Evolutionary conservation across 2,113 vertebrate species (phyloP), one percentile per base, ranked within the genome.

Genomic region (Prionailurus viverrinus): DNA sequence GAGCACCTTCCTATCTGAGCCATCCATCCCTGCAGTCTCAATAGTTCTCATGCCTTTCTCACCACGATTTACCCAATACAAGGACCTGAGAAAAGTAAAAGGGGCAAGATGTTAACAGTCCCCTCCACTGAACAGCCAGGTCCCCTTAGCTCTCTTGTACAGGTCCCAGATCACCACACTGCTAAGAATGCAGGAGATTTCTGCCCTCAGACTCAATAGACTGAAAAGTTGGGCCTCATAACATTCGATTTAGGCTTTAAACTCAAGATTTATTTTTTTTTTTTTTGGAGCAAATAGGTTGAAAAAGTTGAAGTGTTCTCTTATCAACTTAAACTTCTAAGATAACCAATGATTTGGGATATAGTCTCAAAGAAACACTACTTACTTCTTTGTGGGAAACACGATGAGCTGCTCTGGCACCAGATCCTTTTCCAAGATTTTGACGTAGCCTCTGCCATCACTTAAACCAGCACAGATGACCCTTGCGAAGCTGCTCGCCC

Each of bases 1-100:
- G 85, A 99, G 97, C 36, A 99, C 95, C 31, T 53, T 98, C 81
- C 99, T 95, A 39, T 99, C 98, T 0, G 99, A 99, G 4, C 99
- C 99, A 69, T 99, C 99, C 99, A 99, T 99, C 79, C 99, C 99
- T 0, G 99, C 99, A 15, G 97, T 98, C 95, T 99, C 99, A 27
- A 99, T 95, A 10, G 99, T 98, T n/a, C 98, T 98, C 55, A 98
- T 95, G 19, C 97, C 98, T 15, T 97, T 98, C 18, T 95, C 98
- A n/a, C 95, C 83, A 0, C 86, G 97, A 89, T 99, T 99, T 31
- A 99, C 98, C 99, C 99, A 99, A 80, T 99, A 99, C 98, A 99
- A 98, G 63, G 97, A 98, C 96, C 99, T 99, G 96, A 14, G 78
- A 58, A 91, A 9, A 45, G 6, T 71, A 41, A 85, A 87, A 94